phyloP scores from a whole-genome alignment of 2,888 invertebrate species.

The Aspidiotus destructor region DNA sequence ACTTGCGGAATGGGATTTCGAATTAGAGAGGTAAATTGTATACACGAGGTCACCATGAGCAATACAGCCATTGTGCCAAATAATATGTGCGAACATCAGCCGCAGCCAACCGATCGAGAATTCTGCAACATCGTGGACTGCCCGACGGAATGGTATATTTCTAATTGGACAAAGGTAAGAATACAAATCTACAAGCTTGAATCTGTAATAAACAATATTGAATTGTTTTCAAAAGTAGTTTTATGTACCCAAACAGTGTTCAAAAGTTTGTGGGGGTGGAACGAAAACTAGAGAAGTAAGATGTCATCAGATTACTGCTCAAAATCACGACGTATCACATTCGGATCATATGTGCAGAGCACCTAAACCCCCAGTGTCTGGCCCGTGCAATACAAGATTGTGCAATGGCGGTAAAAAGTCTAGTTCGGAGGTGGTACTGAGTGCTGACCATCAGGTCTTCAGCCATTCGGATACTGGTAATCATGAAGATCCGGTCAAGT shows the following conservation, averaged over 20 bases:
- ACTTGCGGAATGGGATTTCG: conserved; percentile 87
- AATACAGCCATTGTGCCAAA: conserved; percentile 89
- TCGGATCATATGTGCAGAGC: conserved; percentile 58
- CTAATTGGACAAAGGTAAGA: conserved; percentile 67
- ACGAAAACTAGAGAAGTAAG: conserved; percentile 67
- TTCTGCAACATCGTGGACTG: conserved; percentile 90
- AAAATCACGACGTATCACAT: conserved; percentile 77
- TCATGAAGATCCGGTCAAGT: conserved; percentile 54
- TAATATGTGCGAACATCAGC: conserved; percentile 76
- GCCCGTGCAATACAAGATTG: conserved; percentile 74
- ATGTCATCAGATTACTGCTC: conserved; percentile 87
- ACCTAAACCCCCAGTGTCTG: conserved; percentile 65
- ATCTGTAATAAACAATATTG: no score
- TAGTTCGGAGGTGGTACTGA: conserved; percentile 63
- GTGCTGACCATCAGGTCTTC: conserved; percentile 65
- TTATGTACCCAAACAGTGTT: conserved; percentile 52
- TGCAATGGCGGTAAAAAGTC: conserved; percentile 63
- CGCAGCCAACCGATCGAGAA: conserved; percentile 77
- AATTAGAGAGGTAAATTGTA: conserved; percentile 79
- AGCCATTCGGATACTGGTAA: conserved; percentile 54
- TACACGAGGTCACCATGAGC: conserved; percentile 74
- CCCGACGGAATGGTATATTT: conserved; percentile 78
- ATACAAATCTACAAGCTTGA: background rate
- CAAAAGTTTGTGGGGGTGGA: conserved; percentile 86
- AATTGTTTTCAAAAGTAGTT: background rate